Evolutionary conservation across 1,140 invertebrate species (phyloP).

Genomic region (Papilio polytes): DNA sequence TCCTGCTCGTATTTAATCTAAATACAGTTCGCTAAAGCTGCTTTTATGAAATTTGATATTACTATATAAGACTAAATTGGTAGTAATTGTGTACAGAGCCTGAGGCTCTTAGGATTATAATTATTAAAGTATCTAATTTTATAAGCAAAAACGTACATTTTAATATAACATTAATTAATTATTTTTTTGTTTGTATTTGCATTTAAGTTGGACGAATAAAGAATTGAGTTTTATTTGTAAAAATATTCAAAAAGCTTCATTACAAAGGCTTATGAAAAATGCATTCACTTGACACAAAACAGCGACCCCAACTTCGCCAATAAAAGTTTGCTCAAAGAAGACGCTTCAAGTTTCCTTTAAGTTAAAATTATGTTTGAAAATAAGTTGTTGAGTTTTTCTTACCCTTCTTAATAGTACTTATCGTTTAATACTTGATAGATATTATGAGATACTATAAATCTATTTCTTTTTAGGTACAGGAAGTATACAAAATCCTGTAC

Average conservation of each 20-base stretch:
- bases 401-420: background rate
- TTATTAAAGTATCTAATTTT: too few species aligned
- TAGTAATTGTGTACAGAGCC: background rate
- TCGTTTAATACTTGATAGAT: background rate
- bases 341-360: background rate
- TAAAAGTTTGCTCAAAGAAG: constrained; percentile 11
- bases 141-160: too few species aligned
- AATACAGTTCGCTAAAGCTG: background rate
- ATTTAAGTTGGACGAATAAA: background rate
- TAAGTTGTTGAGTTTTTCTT: background rate
- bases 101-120: too few species aligned
- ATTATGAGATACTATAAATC: too few species aligned
- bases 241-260: constrained; percentile 27
- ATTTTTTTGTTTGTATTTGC: too few species aligned
- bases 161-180: too few species aligned
- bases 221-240: background rate
- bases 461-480: too few species aligned
- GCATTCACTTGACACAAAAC: constrained; percentile 25
- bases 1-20: background rate
- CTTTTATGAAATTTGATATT: background rate
- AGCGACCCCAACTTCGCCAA: constrained; percentile 23
- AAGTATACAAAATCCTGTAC: too few species aligned
- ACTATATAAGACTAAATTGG: background rate
- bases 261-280: constrained; percentile 28
- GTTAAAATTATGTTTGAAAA: constrained; percentile 18